Conservation (phyloP, 2,797 vertebrate species). For the Gastrophryne carolinensis region DNA sequence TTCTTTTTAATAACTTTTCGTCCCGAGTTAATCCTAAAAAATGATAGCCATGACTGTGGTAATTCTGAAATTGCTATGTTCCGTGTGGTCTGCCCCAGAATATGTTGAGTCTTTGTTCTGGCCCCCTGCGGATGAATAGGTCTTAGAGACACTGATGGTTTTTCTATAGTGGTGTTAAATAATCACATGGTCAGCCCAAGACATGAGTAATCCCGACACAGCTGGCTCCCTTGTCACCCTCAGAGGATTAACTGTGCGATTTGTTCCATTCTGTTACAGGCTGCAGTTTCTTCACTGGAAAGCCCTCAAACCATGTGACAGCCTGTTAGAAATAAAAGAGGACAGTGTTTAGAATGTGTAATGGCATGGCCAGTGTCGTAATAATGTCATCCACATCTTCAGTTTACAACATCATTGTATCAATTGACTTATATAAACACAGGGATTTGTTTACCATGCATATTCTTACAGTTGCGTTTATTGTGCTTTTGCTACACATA, state of each 20-base stretch:
- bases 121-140: slow-evolving; percentile 4
- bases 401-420: too few species aligned
- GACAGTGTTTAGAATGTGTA: not conserved
- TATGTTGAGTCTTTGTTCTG: slow-evolving; percentile 13
- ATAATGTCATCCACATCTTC: not conserved
- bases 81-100: slow-evolving; percentile 19
- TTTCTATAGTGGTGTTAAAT: slow-evolving; percentile 18
- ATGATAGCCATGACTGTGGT: not conserved
- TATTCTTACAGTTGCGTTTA: too few species aligned
- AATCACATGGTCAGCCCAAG: slow-evolving; percentile 21
- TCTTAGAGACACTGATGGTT: not conserved
- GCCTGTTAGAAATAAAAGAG: not conserved
- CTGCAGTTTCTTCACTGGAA: not conserved
- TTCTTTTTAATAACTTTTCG: not conserved
- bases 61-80: not conserved
- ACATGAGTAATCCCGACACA: slow-evolving; percentile 42
- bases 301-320: too few species aligned
- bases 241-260: slow-evolving; percentile 40
- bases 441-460: too few species aligned
- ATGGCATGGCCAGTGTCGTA: not conserved
- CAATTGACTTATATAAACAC: too few species aligned
- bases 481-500: too few species aligned
- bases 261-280: slow-evolving; percentile 27
- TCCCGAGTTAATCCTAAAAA: not conserved
- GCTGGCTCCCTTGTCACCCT: slow-evolving; percentile 16